Base-by-base conservation (phyloP, 2,888 invertebrate species). In the Tanytarsus gracilentus region DNA sequence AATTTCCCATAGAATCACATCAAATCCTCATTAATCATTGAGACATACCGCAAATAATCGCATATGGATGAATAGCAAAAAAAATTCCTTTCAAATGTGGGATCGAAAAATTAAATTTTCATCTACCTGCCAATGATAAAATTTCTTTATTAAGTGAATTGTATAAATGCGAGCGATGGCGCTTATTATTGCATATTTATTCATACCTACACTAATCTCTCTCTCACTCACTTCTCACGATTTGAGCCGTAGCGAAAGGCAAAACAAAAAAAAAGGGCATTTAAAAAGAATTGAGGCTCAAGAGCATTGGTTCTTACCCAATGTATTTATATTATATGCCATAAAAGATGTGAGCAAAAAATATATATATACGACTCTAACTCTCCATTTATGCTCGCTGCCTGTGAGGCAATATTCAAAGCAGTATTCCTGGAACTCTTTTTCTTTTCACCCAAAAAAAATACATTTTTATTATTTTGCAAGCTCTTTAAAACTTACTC, bases 331-430 rank as follows among this genome's bases (percentile, higher is more conserved):
- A 51, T 51, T 27, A 26, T 50, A 50, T 51, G 36, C 33, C 53
- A 53, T 36, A 53, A 53, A 44, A 52, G 23, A 21, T 53, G 53
- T 14, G 51, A 51, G 16, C 51, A 44, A n/a, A 16, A 44, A 44
- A 44, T 18, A 44, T 26, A 44, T 23, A 23, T 44, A 36, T 14
- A 36, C 16, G 16, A 36, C 16, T 36, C 16, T 36, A 36, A 16
- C 16, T 23, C 23, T 14, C 36, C 55, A 40, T 40, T 30, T 16
- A 33, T n/a, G 18, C 44, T 44, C 11, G 21, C 55, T 55, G 55
- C 55, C 55, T 55, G 55, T 55, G 55, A 55, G 55, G 55, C 55
- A 55, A 55, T 40, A 55, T 55, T 55, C 40, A 55, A 26, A 36
- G 8, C 25, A 55, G 16, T 39, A 7, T 55, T 55, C 40, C 39